Evolutionary conservation across 2,888 invertebrate genomes (phyloP).

Genomic region (Tetranychus truncatus): DNA sequence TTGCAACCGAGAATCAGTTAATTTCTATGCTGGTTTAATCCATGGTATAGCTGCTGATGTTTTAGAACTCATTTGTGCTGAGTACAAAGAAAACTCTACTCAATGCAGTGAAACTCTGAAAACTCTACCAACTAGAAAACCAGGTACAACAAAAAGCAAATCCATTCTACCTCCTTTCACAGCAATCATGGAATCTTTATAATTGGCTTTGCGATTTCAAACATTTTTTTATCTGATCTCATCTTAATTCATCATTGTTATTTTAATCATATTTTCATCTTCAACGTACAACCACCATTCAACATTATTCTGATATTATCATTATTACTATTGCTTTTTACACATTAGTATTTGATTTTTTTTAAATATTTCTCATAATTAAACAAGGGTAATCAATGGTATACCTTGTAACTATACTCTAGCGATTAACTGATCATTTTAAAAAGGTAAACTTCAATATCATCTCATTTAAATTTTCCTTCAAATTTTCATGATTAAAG

Average conservation of each 20-base stretch:
- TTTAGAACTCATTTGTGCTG: background rate
- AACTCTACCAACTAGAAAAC: background rate
- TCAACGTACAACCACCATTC: background rate
- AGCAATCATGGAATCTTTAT: background rate
- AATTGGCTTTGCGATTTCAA: background rate
- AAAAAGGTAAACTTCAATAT: no score
- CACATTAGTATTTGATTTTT: background rate
- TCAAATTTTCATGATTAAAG: no score
- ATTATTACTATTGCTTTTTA: background rate
- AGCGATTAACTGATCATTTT: no score
- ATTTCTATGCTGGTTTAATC: background rate
- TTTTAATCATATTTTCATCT: background rate
- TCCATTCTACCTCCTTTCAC: background rate
- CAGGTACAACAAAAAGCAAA: background rate
- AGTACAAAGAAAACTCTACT: background rate
- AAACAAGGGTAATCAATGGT: no score
- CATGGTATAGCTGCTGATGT: background rate
- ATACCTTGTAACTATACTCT: no score
- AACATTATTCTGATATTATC: background rate
- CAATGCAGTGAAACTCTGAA: background rate
- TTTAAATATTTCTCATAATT: no score
- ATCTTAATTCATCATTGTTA: background rate
- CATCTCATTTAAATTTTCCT: no score
- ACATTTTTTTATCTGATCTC: background rate
- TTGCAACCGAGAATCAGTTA: background rate